A percentile compares a stretch with the other conserved stretches of the same genome.
Evolutionary conservation across 2,888 invertebrate genomes (phyloP).

Genomic region (Temnothorax unifasciatus): DNA sequence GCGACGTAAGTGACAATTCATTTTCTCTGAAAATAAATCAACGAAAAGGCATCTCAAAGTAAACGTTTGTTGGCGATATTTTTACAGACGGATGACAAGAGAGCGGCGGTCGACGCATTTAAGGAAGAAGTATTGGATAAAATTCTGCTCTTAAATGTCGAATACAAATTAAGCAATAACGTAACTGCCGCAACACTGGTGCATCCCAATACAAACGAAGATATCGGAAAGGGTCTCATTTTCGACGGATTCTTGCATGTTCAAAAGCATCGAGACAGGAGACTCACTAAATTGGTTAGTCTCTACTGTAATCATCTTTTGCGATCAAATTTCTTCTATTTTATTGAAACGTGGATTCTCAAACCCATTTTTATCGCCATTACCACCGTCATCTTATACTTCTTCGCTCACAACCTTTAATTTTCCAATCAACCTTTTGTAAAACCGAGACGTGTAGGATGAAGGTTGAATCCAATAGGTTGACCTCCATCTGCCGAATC

Average conservation of each 20-base stretch:
- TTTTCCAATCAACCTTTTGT: neutral
- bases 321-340: neutral
- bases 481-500: neutral
- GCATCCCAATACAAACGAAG: slow-evolving; percentile 89
- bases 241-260: slow-evolving; percentile 94
- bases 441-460: neutral
- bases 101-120: slow-evolving; percentile 90
- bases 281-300: slow-evolving; percentile 92
- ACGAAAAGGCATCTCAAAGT: neutral
- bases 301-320: neutral
- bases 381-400: neutral
- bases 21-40: neutral
- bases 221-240: slow-evolving; percentile 93
- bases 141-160: slow-evolving; percentile 94
- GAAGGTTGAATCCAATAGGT: neutral
- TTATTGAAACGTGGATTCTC: neutral
- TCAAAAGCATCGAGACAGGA: slow-evolving; percentile 93
- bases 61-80: neutral
- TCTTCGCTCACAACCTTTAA: neutral
- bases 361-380: neutral
- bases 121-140: slow-evolving; percentile 90
- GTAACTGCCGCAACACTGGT: slow-evolving; percentile 88
- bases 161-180: slow-evolving; percentile 89
- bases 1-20: slow-evolving; percentile 89
- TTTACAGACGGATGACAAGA: slow-evolving; percentile 90